Evolutionary conservation across 2,888 invertebrate genomes (phyloP), one percentile per base, ranked within the genome.

Genomic region (Eutolmus rufibarbis): DNA sequence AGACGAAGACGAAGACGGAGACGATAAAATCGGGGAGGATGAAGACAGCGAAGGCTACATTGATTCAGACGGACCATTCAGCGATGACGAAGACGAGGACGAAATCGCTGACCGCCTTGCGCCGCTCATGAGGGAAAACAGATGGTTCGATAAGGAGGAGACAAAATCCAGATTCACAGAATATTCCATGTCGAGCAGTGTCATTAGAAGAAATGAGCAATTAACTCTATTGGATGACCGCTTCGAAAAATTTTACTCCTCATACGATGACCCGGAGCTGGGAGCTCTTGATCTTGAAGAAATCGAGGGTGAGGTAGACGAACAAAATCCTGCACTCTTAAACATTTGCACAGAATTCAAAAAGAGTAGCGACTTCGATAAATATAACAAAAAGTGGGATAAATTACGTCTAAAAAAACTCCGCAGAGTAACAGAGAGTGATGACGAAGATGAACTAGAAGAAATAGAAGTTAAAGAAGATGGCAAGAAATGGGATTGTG

Each of bases 161-260:
- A 96, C 96, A 0, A 97, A 96, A 91, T 97, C 98, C 0, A 94
- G 96, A 9, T 98, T 98, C 92, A 98, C 98, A 0, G 96, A 97
- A 90, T 98, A 98, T 92, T 98, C 98, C 0, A 96, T 98, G 96
- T 96, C 96, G 0, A 98, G 98, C 40, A 98, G 98, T 89, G 96
- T 98, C 1, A 96, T 98, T 34, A 93, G 95, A 19, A 94, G 98
- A 86, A 98, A 97, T 92, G 95, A 97, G 86, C 96, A 97, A 9
- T 93, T 98, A 0, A 94, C 95, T 0, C 91, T 97, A 19, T 93
- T 98, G 0, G 99, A 99, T 93, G 95, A 97, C 90, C 94, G 96
- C 89, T 99, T 98, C 93, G 98, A 98, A 93, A 95, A 96, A 93
- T 94, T 96, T 92, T 97, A 95, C 92, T 96, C 95, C 0, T 95